A percentile compares a stretch with the other conserved stretches of the same genome.
These are phyloP conservation scores for Erannis defoliaria DNA, from an alignment of 2,888 invertebrate species.

Conservation along the genomic window DNA sequence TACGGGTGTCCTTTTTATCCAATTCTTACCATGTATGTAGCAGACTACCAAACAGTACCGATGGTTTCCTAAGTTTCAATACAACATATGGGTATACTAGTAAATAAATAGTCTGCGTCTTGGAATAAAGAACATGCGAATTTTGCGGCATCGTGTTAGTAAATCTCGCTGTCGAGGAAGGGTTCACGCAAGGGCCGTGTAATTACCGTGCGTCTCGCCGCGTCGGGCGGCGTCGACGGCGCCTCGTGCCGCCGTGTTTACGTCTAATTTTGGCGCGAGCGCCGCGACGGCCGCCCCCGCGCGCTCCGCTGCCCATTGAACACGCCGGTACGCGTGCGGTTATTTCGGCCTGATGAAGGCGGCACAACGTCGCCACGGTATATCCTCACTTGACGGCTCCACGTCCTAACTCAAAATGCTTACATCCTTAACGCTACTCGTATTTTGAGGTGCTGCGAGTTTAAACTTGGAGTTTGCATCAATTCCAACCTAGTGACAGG, in stretches of 20 bases:
- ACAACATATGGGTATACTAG: too few species aligned
- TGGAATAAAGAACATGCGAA: too few species aligned
- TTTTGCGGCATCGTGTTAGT: conserved; percentile 3
- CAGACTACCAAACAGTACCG: too few species aligned
- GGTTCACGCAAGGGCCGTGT: conserved; percentile 19
- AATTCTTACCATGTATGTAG: too few species aligned
- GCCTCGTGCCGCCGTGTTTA: conserved; percentile 83
- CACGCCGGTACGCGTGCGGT: conserved; percentile 76
- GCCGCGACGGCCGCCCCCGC: conserved; percentile 78
- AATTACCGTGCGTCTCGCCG: conserved; percentile 52
- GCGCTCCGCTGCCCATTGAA: conserved; percentile 78
- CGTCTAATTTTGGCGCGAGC: conserved; percentile 86
- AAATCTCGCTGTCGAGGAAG: conserved; percentile 10
- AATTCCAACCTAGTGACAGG: too few species aligned
- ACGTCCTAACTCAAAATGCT: conserved; percentile 21
- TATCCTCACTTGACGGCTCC: conserved; percentile 53
- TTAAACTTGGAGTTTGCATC: too few species aligned
- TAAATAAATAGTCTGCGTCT: too few species aligned
- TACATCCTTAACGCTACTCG: conserved; percentile 16
- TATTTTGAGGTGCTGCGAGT: background rate
- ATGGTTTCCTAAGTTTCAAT: too few species aligned
- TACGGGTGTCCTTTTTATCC: background rate
- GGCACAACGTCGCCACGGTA: conserved; percentile 68
- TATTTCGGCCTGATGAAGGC: conserved; percentile 77
- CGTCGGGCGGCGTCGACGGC: conserved; percentile 73